Base-by-base conservation (phyloP, 2,888 invertebrate genomes). In the Campopleginae sp. region DNA sequence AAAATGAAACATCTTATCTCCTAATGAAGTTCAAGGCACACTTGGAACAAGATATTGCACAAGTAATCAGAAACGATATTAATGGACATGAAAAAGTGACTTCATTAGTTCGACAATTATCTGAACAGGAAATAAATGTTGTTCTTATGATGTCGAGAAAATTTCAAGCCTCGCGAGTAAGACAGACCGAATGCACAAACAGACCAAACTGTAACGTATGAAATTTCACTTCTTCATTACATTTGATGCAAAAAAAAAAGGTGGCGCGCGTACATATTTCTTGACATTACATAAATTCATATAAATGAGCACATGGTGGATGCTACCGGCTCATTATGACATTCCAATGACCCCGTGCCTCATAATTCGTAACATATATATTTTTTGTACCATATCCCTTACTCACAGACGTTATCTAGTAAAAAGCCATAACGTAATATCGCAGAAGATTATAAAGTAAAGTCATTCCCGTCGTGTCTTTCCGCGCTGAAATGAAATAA, bases 371-470 rank as follows among this genome's bases (percentile, higher is more conserved):
- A 65, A 76, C 63, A 76, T 46, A 65, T 58, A 75, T 33, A 63
- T 58, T 44, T 54, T 54, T 68, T 54, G 70, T 84, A 76, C 51
- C 75, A 65, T 65, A 66, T 66, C 80, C 75, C 65, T 17, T 66
- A 46, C 76, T 72, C 46, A 66, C 46, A 63, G 38, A 76, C 80
- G 76, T 80, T 84, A 80, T 76, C 71, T 38, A 72, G 71, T 65
- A 80, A 65, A 80, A 68, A 74, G 31, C 54, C 72, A 75, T 80
- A 84, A 80, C 70, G 71, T 71, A 80, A 80, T 80, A 80, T 63
- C 44, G 58, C 54, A 46, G 76, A 58, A 54, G 63, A 76, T 80
- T 84, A 76, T 66, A 84, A 71, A 71, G 71, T 79, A 63, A 44
- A 75, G 63, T 80, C 75, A 79, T 74, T 75, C 63, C 68, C 61